Evolutionary conservation across 1,140 invertebrate genomes (phyloP), one percentile per base, ranked within the genome.

Genomic region (Euura lappo): DNA sequence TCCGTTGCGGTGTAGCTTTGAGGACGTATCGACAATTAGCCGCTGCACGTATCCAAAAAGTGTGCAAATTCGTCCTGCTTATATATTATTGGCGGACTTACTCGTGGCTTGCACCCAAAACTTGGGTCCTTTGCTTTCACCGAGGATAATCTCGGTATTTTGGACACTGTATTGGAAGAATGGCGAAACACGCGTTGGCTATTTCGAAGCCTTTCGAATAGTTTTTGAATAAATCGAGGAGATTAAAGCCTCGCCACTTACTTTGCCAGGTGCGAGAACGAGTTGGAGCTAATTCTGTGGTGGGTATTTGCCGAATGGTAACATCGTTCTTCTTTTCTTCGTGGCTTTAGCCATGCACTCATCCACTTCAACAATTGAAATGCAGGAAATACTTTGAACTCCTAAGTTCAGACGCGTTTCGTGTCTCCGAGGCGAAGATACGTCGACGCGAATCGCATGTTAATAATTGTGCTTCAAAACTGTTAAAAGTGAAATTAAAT

Each of bases 171-270:
- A 28, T 28, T 28, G 1, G 28, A 28, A 77, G 76, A 80, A 80
- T 80, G 70, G 75, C 28, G 75, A 74, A 80, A 77, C 79, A 80
- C 79, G 77, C 77, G 76, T 67, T 74, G 76, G 69, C 64, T 74
- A 75, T 79, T 77, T 72, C 51, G 5, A 60, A 60, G 51, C 51
- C 51, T 60, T 60, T 60, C 51, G 51, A 60, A 60, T 11, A 60
- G 51, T 60, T 60, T 60, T 8, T 60, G 13, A 60, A 8, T n/a
- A 6, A 60, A 28, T 28, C 28, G 28, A 60, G 5, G 51, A 60
- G 51, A 60, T 60, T 60, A 60, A 28, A 28, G 51, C 51, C 51
- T 60, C 6, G 51, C 51, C 51, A 60, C 51, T 60, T 28, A 28
- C 28, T 28, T 60, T 8, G 51, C 51, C 51, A 60, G 51, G 51